These are phyloP conservation scores for Phaethon lepturus DNA, from an alignment of 2,113 vertebrate species.

Conservation along the genomic window DNA sequence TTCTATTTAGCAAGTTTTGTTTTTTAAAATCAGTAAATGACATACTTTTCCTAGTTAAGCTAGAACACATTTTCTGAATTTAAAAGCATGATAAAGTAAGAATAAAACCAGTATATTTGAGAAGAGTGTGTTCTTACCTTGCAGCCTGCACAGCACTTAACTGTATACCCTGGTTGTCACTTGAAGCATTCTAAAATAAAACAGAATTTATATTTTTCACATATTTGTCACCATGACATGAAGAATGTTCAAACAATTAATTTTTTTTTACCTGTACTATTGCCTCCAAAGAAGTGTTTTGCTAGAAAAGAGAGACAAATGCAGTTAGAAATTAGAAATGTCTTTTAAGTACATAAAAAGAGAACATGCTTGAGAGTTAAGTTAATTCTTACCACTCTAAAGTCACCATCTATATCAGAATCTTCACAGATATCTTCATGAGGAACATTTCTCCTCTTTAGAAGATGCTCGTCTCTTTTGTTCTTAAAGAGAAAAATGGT, in stretches of 20 bases:
- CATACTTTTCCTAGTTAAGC: not conserved
- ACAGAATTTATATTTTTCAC: constrained; percentile 10
- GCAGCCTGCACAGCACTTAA: constrained; percentile 98
- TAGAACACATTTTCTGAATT: not conserved
- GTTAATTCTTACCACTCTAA: constrained; percentile 87
- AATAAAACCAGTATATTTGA: not conserved
- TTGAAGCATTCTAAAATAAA: constrained; percentile 91
- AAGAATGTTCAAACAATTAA: not conserved
- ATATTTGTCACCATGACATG: not conserved
- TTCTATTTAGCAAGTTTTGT: not conserved
- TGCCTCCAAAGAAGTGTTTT: constrained; percentile 98
- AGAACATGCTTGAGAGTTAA: not conserved
- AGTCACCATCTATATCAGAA: constrained; percentile 94
- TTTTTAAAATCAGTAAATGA: not conserved
- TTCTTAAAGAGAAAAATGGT: constrained; percentile 77
- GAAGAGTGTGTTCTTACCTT: constrained; percentile 79
- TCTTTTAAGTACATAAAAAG: not conserved
- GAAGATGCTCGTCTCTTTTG: constrained; percentile 97
- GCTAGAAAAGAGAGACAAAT: constrained; percentile 76
- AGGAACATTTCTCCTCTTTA: constrained; percentile 97
- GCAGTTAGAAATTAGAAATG: not conserved
- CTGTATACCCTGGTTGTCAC: constrained; percentile 98
- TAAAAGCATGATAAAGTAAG: not conserved
- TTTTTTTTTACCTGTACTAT: constrained; percentile 92
- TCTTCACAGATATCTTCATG: constrained; percentile 96